Evolutionary conservation across 2,888 invertebrate species (phyloP), one percentile per base, ranked within the genome.

Genomic region (Pediacus dermestoides): DNA sequence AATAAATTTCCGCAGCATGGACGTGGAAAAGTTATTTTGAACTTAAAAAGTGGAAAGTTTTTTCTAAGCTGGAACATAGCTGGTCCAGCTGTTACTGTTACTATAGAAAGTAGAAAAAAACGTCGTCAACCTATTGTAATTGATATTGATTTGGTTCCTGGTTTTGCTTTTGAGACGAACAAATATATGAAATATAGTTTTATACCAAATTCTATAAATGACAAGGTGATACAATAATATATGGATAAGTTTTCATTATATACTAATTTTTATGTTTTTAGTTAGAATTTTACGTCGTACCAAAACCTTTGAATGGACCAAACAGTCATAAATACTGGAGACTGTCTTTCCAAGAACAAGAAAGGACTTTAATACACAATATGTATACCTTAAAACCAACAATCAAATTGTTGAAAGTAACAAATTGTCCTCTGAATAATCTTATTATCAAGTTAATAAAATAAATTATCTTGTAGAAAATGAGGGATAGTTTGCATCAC

Each of bases 321-420:
- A n/a, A n/a, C n/a, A n/a, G n/a, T n/a, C n/a, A n/a, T 54, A 57
- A 68, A 0, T 70, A 72, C 49, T 79, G 78, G 78, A 64, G 78
- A 9, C 66, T 75, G n/a, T 74, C 75, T 7, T 78, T 77, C 57
- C 77, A 75, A 45, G 70, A 73, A 34, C 72, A 72, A 43, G 78
- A 79, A 55, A 67, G 70, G 13, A 69, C 72, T 15, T 53, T 76
- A 44, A 68, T 78, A 34, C 64, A 70, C 39, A 70, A 70, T 10
- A 69, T 68, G 47, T 56, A 66, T 18, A 63, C 64, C 10, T 50
- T 76, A 32, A 76, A 76, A 56, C 68, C 63, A 10, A 67, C 70
- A 3, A 68, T 75, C 13, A 63, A 71, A 58, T 48, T 75, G 61
- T 69, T 74, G 34, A 63, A 62, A 52, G 61, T 58, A 37, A 14